Base-by-base conservation (phyloP, 2,797 vertebrate species). In the Loriculus beryllinus region DNA sequence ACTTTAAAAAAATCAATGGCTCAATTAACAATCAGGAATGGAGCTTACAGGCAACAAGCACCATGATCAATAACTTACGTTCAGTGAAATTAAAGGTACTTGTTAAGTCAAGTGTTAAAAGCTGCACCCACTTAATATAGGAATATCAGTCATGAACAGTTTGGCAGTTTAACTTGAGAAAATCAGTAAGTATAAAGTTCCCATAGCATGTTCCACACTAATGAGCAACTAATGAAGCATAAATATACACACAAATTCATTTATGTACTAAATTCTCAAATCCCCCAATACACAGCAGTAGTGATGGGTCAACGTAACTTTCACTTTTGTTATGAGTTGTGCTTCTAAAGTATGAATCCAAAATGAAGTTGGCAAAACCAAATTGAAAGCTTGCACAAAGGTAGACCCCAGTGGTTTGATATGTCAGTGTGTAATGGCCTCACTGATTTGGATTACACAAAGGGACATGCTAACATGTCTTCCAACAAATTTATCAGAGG, bases 71-170 rank as follows among this genome's bases (percentile, higher is more conserved):
- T 98, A 98, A 97, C 96, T 96, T 98, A 95, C 88, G 97, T 98
- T 97, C 93, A 86, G 96, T 93, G 97, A 98, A 98, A 98, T 98
- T 98, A 98, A 97, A 98, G 96, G 96, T 90, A 96, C 96, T 97
- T 97, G 97, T 97, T 97, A 97, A 98, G 97, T 95, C 97, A 97
- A 97, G 96, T 97, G 96, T 97, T 98, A 98, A 98, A 97, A 97
- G 97, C 96, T 92, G 91, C 94, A 95, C 90, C 91, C 67, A 59
- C 35, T 74, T 96, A 96, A 96, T 96, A 76, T 62, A 82, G 86
- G 93, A 95, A 84, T 96, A 97, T 97, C 91, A 82, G 76, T 98
- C 97, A 93, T 9, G 60, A 93, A 93, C 43, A 78, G 28, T 72
- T 78, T 88, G 95, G 92, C 87, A 95, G 91, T 93, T 96, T 95